Percentiles rank a stretch among this genome's conserved stretches.
These are phyloP conservation scores for Limulus polyphemus DNA, from an alignment of 2,888 invertebrate species.

Conservation along the genomic window DNA sequence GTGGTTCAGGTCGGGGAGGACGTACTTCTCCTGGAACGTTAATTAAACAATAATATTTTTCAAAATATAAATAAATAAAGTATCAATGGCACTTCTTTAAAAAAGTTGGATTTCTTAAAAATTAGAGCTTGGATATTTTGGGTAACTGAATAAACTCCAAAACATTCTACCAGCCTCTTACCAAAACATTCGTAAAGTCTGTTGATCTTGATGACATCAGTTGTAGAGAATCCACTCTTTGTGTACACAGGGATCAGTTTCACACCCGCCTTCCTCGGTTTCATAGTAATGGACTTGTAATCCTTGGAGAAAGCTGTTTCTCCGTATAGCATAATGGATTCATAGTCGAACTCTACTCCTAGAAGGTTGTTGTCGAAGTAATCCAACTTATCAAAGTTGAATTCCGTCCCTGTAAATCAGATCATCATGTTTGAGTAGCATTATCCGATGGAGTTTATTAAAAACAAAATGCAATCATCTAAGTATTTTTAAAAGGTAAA, in stretches of 20 bases:
- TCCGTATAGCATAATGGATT: conserved; percentile 40
- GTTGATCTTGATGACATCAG: conserved; percentile 34
- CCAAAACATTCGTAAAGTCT: conserved; percentile 33
- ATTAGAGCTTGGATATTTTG: too few species aligned
- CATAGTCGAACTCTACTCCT: conserved; percentile 37
- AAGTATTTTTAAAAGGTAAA: too few species aligned
- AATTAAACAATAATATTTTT: not conserved
- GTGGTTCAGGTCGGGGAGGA: conserved; percentile 15
- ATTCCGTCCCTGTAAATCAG: conserved; percentile 8
- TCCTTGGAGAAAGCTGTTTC: conserved; percentile 40
- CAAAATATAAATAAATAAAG: too few species aligned
- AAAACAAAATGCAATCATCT: too few species aligned
- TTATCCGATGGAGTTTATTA: too few species aligned
- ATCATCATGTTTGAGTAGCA: not conserved
- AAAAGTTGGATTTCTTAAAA: too few species aligned
- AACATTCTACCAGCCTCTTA: conserved; percentile 2
- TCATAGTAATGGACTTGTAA: conserved; percentile 21
- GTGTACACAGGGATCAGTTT: conserved; percentile 26
- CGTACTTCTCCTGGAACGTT: conserved; percentile 7
- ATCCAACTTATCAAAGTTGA: conserved; percentile 18
- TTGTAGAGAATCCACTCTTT: conserved; percentile 30
- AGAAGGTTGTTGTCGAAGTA: conserved; percentile 32
- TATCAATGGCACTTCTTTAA: too few species aligned
- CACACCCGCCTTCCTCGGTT: conserved; percentile 21
- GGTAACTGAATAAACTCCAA: too few species aligned